These are phyloP conservation scores for Okamejei kenojei DNA, from an alignment of 2,797 vertebrate genomes.

Conservation along the genomic window DNA sequence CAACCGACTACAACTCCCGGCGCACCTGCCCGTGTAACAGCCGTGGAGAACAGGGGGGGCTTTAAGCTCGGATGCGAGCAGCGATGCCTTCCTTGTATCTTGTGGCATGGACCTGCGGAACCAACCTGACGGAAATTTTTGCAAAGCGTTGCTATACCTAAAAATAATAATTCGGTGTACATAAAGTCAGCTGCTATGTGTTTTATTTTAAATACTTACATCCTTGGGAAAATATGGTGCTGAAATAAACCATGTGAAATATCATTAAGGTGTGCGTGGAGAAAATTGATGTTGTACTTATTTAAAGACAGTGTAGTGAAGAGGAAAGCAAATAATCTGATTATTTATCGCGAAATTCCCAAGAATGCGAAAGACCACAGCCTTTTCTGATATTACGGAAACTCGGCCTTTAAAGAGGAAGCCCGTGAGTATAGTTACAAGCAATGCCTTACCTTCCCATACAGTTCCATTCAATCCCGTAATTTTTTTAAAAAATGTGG, in stretches of 20 bases:
- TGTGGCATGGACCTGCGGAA: too few relatives aligned
- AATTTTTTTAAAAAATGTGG: not conserved
- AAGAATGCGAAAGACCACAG: not conserved
- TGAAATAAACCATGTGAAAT: constrained; percentile 6
- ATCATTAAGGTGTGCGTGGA: not conserved
- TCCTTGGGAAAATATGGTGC: not conserved
- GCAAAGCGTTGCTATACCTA: not conserved
- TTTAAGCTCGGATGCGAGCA: not conserved
- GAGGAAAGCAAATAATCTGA: not conserved
- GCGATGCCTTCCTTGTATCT: not conserved
- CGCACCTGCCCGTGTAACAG: not conserved
- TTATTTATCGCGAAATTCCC: not conserved
- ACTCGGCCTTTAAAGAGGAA: not conserved
- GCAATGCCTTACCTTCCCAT: constrained; percentile 71
- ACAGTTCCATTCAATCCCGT: constrained; percentile 64
- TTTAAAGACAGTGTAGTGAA: not conserved
- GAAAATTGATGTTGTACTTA: not conserved
- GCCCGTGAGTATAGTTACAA: constrained; percentile 39
- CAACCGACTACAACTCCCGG: constrained; percentile 50
- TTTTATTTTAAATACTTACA: not conserved
- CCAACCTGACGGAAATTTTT: not conserved
- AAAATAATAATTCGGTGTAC: not conserved
- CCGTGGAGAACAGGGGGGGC: too few relatives aligned
- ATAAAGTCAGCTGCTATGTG: not conserved
- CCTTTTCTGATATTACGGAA: not conserved